phyloP scores from a whole-genome alignment of 2,113 vertebrate species.

The Antechinus flavipes region DNA sequence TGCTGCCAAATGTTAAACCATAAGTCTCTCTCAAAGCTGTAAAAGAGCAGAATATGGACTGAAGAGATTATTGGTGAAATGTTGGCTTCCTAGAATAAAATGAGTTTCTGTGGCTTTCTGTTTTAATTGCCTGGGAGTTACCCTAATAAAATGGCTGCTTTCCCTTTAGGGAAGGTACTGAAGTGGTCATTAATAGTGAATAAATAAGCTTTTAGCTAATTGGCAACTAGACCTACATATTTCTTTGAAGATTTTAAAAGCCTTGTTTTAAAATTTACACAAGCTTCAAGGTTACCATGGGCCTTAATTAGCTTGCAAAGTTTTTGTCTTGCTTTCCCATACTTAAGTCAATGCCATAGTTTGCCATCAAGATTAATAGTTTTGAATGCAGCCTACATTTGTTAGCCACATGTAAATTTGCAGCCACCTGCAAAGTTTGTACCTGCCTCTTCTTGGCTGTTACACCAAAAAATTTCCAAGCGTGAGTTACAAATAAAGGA shows the following conservation, averaged over 20 bases:
- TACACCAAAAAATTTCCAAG: neutral
- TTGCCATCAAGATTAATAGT: neutral
- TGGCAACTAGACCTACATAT: neutral
- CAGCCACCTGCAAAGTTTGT: neutral
- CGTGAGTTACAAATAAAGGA: neutral
- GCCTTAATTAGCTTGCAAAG: neutral
- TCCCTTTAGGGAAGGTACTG: neutral
- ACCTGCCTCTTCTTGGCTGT: neutral
- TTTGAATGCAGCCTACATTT: neutral
- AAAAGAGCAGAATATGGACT: fast-evolving
- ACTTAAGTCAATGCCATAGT: neutral
- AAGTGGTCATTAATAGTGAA: neutral
- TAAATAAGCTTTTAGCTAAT: neutral
- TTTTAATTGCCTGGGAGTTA: neutral
- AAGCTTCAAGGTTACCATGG: neutral
- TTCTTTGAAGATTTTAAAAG: neutral
- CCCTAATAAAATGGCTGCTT: neutral
- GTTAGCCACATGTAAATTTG: neutral
- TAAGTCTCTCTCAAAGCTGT: conserved; percentile 64
- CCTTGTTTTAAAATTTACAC: neutral
- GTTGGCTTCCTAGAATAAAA: neutral
- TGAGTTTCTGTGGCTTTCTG: neutral
- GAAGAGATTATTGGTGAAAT: neutral
- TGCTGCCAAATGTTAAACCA: neutral
- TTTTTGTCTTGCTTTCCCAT: neutral